Conservation (phyloP, 92 coral and sea anemone species). For the Ricordea florida region DNA sequence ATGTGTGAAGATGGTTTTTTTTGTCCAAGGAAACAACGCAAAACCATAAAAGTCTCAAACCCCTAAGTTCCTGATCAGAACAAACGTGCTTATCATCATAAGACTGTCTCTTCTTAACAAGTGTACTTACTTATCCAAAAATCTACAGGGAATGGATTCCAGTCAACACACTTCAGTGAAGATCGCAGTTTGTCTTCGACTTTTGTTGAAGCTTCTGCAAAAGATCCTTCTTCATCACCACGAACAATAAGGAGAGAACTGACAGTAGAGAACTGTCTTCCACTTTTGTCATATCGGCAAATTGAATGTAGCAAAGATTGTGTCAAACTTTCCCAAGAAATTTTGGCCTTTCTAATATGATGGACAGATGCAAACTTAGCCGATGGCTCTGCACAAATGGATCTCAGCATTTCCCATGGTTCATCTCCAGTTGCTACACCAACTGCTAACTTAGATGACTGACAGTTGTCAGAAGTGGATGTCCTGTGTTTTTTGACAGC, state of each 20-base stretch:
- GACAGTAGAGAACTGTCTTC: constrained; percentile 60
- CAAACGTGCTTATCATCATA: no score
- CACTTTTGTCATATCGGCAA: constrained; percentile 71
- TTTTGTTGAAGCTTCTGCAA: constrained; percentile 68
- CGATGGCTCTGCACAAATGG: constrained; percentile 84
- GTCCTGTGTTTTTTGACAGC: neutral
- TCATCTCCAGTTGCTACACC: constrained; percentile 73
- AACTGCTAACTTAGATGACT: constrained; percentile 5
- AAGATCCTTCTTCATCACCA: constrained; percentile 67
- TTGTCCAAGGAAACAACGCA: no score
- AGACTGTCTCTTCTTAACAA: no score
- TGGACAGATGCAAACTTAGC: constrained; percentile 83
- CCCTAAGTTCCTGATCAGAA: no score
- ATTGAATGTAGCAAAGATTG: constrained; percentile 78
- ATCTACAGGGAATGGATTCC: constrained; percentile 89
- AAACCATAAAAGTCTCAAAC: no score
- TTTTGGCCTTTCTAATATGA: constrained; percentile 65
- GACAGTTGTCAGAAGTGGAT: constrained; percentile 1
- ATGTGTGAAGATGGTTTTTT: no score
- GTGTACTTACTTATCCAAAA: constrained; percentile 82
- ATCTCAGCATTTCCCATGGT: constrained; percentile 86
- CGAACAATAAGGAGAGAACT: constrained; percentile 77
- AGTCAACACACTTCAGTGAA: constrained; percentile 74
- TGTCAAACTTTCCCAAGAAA: constrained; percentile 75
- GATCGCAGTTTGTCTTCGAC: constrained; percentile 65